These are phyloP conservation scores for Lanius collurio DNA, from an alignment of 2,113 vertebrate species.

Conservation along the genomic window DNA sequence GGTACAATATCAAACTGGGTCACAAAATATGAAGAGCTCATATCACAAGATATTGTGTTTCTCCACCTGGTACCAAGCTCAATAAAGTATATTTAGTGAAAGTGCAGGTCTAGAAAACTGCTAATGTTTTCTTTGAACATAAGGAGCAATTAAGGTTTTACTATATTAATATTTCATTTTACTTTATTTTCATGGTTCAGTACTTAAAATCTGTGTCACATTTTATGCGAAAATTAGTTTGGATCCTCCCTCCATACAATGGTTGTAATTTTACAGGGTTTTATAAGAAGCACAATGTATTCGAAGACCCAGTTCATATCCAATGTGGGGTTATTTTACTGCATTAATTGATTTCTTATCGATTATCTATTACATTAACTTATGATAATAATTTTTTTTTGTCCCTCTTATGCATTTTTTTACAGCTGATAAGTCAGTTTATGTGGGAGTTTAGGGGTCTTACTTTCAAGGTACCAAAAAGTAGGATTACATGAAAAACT, in stretches of 20 bases:
- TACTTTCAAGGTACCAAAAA: background rate
- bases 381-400: background rate
- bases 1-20: background rate
- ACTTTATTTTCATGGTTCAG: background rate
- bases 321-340: background rate
- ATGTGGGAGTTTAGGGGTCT: background rate
- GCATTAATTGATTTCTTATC: background rate
- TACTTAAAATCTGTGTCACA: background rate
- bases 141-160: background rate
- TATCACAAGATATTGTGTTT: background rate
- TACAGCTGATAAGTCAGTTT: background rate
- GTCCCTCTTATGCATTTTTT: background rate
- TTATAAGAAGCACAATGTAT: background rate
- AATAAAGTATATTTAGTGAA: background rate
- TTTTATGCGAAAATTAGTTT: background rate
- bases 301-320: background rate
- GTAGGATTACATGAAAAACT: background rate
- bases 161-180: background rate
- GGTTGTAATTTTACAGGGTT: fast-evolving
- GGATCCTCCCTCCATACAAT: background rate
- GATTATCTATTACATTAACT: background rate
- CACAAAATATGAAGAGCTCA: background rate
- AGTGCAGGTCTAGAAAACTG: background rate
- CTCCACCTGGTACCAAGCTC: fast-evolving
- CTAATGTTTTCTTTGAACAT: background rate